Base-by-base conservation (phyloP, 2,888 invertebrate species). In the Trichopria drosophilae region DNA sequence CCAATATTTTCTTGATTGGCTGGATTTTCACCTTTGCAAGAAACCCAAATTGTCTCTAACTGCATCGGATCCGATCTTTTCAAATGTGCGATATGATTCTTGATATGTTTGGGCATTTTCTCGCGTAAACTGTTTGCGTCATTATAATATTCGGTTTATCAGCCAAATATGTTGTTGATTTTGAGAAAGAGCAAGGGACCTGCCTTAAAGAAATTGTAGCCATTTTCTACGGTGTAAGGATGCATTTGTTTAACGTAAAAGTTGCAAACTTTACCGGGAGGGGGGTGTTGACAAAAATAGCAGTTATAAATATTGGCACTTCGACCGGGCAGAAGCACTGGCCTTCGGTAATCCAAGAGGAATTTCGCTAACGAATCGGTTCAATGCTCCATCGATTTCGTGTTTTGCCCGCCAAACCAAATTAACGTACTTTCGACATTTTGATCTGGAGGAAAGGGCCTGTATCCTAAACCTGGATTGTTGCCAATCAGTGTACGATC, bases 101-200 rank as follows among this genome's bases (percentile, higher is more conserved):
- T 86, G 56, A 93, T 76, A 41, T 80, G 80, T 0, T 76, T 63
- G 0, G 93, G 92, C 91, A 93, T 92, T 2, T 82, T 81, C 0
- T 73, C 65, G 0, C 93, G 93, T 37, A 93, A 78, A 46, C 79
- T 75, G 6, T 79, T 77, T 1, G 87, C 82, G 57, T 85, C 83
- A 67, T 90, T 86, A 71, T 89, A 94, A 68, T 83, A 89, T 23
- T 87, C 82, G 0, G 96, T 95, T 58, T 81, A 79, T n/a, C n/a
- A n/a, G n/a, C n/a, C n/a, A n/a, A n/a, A n/a, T n/a, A n/a, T n/a
- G n/a, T 90, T 93, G 79, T 99, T 99, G 29, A 99, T 79, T 75
- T 98, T 98, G 48, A 99, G 81, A 72, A 97, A 88, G 57, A 98
- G 82, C 76, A 98, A 99, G 0, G 98, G 98, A 15, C 88, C 86